Evolutionary conservation across 2,797 vertebrate genomes (phyloP), one percentile per base, ranked within the genome.

Genomic region (Notolabrus celidotus): DNA sequence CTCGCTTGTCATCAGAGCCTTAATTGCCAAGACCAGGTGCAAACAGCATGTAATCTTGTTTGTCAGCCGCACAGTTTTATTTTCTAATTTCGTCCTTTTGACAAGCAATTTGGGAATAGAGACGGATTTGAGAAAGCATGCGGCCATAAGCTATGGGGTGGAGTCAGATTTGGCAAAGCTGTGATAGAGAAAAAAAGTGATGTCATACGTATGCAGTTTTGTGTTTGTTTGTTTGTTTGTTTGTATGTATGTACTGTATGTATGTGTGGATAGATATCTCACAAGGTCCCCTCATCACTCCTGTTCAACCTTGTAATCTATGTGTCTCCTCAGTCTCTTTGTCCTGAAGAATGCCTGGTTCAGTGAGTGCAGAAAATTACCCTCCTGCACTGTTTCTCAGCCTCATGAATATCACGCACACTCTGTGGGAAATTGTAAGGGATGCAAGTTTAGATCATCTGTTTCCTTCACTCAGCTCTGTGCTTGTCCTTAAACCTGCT

Each of bases 21-120:
- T 94, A 92, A 94, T 94, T 93, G 86, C 88, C 87, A 71, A 61
- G 65, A 86, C 89, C 93, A 94, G 93, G 92, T 94, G 93, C 89
- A 93, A 92, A 92, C 91, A 89, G 89, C 90, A 83, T 91, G 92
- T 91, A 90, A 93, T 93, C 90, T 82, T 93, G 88, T 94, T 92
- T 93, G 91, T 93, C 92, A 92, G 83, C 75, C 60, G 41, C 80
- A 56, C 73, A 78, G 75, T 89, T 93, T 89, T 88, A 85, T 90
- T 93, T 92, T 92, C 85, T 86, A 91, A 91, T 92, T 92, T 73
- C 4, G 79, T 88, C 86, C 87, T 70, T 90, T 90, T 91, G 92
- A 93, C 92, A 90, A 92, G 90, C 87, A 88, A 88, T 91, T 89
- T 84, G 83, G 90, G 88, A 92, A 77, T 69, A 79, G 85, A 85